These are phyloP conservation scores for Hetaerina americana DNA, from an alignment of 1,140 invertebrate genomes.

Conservation along the genomic window DNA sequence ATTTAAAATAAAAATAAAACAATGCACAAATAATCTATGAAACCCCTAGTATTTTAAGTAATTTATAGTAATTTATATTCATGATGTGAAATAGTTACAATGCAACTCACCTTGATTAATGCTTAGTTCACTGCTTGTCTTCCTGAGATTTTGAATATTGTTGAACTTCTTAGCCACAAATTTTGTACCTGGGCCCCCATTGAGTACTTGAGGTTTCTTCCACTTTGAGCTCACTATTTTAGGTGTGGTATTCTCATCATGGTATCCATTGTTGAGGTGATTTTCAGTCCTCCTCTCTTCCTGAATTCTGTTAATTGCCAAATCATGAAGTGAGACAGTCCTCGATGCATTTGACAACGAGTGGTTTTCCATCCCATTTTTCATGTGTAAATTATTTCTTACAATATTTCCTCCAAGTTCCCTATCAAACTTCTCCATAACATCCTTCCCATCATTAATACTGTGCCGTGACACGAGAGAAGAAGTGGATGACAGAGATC, in stretches of 20 bases:
- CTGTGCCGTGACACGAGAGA: not conserved
- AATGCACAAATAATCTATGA: too few species aligned
- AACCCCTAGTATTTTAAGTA: too few species aligned
- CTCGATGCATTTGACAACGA: not conserved
- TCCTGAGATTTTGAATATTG: not conserved
- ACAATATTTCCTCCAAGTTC: not conserved
- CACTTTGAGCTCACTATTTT: constrained; percentile 12
- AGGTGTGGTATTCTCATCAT: constrained; percentile 4
- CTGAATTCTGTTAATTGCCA: not conserved
- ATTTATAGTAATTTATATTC: not conserved
- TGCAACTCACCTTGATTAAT: constrained; percentile 1
- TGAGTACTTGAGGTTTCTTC: constrained; percentile 26
- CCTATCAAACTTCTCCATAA: not conserved
- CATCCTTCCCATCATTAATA: not conserved
- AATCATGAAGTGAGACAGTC: not conserved
- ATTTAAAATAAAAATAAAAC: too few species aligned
- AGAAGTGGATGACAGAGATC: not conserved
- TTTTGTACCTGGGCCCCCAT: constrained; percentile 24
- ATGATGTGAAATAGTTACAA: not conserved
- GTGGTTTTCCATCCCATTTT: not conserved
- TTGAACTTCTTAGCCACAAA: not conserved
- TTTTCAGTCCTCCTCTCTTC: constrained; percentile 18
- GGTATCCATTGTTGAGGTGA: constrained; percentile 16
- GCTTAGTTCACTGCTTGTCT: constrained; percentile 7
- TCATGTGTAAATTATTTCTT: too few species aligned